Evolutionary conservation across 2,113 vertebrate species (phyloP), one percentile per base, ranked within the genome.

Genomic region (Zootoca vivipara): DNA sequence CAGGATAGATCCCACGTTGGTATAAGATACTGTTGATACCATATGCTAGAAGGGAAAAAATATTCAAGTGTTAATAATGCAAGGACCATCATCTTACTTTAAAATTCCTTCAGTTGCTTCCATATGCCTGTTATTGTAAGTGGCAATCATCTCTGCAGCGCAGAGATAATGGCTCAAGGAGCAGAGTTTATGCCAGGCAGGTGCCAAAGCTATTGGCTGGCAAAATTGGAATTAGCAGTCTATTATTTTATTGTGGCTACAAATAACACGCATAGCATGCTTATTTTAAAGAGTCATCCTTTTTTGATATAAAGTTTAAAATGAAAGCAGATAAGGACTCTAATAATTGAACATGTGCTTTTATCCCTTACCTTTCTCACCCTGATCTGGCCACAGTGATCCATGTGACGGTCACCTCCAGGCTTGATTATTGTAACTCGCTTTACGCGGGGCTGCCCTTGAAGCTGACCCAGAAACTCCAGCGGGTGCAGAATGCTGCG

Each of bases 11-110:
- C 75, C 99, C 99, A 35, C 99, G 97, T 96, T 99, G 99, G 94
- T 99, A 99, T 65, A 99, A 96, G 93, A 99, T 99, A 92, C 98
- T 99, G 96, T 99, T 99, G 96, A 99, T 99, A 30, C 99, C 98
- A 89, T 98, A 99, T 0, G 98, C 99, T 99, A 95, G 1, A 88
- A 88, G 30, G 52, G 24, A 42, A 83, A 89, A 89, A 64, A 78
- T 65, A 89, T 7, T 62, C 2, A 26, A 22, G 30, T 42, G 35
- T 12, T 42, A 65, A 65, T 28, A 67, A 46, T n/a, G 4, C 30
- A 86, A 67, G 30, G 28, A 78, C 2, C 24, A 67, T 6, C 33
- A 65, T 35, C 7, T 30, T n/a, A 28, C 30, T 33, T 86, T 78
- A 67, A 7, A 24, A 13, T 46, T 40, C 28, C 20, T 12, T 40